phyloP scores from a whole-genome alignment of 2,888 invertebrate species.

The Acanthosepion pharaonis region DNA sequence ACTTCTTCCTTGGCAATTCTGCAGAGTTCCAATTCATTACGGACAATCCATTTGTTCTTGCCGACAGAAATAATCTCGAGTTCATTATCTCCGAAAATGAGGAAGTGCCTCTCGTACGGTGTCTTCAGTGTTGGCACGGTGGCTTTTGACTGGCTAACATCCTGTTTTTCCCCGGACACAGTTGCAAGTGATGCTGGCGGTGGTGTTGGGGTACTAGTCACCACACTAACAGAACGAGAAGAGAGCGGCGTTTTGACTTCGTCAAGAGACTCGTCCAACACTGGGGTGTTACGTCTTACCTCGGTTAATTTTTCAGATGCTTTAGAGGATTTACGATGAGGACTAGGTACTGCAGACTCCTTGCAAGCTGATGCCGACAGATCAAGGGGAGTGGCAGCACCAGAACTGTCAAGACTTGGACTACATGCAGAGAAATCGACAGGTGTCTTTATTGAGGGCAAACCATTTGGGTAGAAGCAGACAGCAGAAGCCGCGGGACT shows the following conservation, averaged over 20 bases:
- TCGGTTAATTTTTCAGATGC: conserved; percentile 24
- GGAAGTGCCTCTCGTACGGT: conserved; percentile 64
- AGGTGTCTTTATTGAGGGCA: conserved; percentile 52
- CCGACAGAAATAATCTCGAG: conserved; percentile 69
- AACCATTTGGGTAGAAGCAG: conserved; percentile 55
- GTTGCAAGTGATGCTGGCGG: conserved; percentile 23
- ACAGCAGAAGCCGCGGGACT: conserved; percentile 48
- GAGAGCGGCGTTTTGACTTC: conserved; percentile 35
- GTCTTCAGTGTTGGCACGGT: conserved; percentile 50
- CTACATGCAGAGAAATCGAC: conserved; percentile 48
- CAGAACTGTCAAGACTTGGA: conserved; percentile 52
- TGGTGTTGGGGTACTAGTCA: neutral
- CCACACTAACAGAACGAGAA: neutral
- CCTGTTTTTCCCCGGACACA: conserved; percentile 25
- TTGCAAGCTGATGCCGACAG: conserved; percentile 59
- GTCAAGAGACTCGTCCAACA: neutral
- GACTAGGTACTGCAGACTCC: conserved; percentile 54
- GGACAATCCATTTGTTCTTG: conserved; percentile 68
- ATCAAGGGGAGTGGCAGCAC: conserved; percentile 62
- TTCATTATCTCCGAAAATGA: conserved; percentile 66
- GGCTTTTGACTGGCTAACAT: conserved; percentile 23
- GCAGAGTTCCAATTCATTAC: conserved; percentile 66
- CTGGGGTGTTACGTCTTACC: conserved; percentile 36
- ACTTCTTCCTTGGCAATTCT: conserved; percentile 56
- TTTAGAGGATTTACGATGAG: conserved; percentile 48